phyloP scores from a whole-genome alignment of 1,140 invertebrate species.

The Laodelphax striatellus region DNA sequence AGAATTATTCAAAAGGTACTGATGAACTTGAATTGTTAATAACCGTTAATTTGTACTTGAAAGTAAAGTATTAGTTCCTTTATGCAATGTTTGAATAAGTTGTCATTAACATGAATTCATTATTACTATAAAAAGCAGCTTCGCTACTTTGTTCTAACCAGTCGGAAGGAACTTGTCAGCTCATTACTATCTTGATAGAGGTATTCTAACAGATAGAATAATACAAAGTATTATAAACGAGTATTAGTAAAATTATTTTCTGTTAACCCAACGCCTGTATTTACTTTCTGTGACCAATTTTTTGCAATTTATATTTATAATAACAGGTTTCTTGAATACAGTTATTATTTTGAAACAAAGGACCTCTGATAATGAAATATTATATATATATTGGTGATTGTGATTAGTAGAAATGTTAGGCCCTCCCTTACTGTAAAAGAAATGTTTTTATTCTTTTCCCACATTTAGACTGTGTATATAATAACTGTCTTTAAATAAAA shows the following conservation, averaged over 20 bases:
- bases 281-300: conserved; percentile 1
- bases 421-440: not conserved
- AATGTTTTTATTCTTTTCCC: conserved; percentile 2
- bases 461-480: conserved; percentile 1
- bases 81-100: too few species aligned
- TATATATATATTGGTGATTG: not conserved
- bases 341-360: not conserved
- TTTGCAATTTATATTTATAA: not conserved
- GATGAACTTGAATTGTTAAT: too few species aligned
- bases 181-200: not conserved
- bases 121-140: not conserved
- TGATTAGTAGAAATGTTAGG: not conserved
- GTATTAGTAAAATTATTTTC: not conserved
- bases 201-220: not conserved
- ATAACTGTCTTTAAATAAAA: conserved; percentile 4
- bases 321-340: not conserved
- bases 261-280: not conserved
- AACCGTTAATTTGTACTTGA: not conserved
- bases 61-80: not conserved
- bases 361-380: not conserved
- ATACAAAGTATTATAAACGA: not conserved
- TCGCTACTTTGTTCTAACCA: not conserved
- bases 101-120: not conserved
- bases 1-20: not conserved
- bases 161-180: not conserved